Conservation (phyloP, 1,140 invertebrate species). For the Leptopilina boulardi region DNA sequence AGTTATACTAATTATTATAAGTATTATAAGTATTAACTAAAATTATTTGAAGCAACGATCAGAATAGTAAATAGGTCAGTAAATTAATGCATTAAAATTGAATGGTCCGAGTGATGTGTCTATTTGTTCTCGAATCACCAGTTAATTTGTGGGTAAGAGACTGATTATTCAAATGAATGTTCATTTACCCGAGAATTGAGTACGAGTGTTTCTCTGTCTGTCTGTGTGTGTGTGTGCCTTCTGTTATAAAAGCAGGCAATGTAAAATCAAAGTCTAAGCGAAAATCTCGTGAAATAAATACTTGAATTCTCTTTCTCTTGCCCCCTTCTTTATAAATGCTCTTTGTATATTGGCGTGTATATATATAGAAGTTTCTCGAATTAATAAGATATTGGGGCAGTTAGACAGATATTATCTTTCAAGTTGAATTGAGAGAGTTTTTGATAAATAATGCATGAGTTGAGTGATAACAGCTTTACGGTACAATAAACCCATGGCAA, state of each 20-base stretch:
- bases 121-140: neutral
- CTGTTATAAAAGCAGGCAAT: neutral
- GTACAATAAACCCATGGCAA: conserved; percentile 32
- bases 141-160: neutral
- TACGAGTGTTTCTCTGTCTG: no score
- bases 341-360: neutral
- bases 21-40: no score
- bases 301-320: neutral
- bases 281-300: neutral
- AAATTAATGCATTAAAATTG: neutral
- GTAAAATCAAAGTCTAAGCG: no score
- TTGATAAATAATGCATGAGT: conserved; percentile 26
- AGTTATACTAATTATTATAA: neutral
- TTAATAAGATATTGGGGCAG: conserved; percentile 27
- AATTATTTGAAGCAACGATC: no score
- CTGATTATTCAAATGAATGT: conserved; percentile 10
- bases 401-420: conserved; percentile 20
- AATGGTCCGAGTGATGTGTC: neutral
- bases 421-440: neutral
- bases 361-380: neutral
- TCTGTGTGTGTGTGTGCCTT: no score
- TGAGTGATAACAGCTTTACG: conserved; percentile 43
- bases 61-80: neutral
- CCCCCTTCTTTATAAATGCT: neutral
- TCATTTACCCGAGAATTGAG: neutral